phyloP scores from a whole-genome alignment of 2,888 invertebrate genomes.

The Amiota communis region DNA sequence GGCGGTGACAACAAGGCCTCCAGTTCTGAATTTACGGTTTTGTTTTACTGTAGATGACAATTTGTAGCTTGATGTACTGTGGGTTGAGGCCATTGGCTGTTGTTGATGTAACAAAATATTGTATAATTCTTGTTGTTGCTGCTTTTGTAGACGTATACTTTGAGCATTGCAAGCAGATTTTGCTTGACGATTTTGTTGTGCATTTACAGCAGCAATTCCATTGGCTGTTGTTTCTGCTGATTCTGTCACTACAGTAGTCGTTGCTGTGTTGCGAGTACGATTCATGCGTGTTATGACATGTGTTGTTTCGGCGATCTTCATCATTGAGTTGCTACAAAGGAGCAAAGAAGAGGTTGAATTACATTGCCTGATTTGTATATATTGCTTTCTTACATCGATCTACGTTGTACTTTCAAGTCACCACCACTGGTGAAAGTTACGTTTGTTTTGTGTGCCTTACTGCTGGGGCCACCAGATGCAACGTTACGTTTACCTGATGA shows the following conservation, averaged over 20 bases:
- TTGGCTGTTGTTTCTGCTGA: not conserved
- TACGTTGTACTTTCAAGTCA: conserved; percentile 48
- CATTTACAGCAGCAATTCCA: not conserved
- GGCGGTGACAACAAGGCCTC: conserved; percentile 78
- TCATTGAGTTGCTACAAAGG: conserved; percentile 53
- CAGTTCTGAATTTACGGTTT: conserved; percentile 75
- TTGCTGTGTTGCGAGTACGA: conserved; percentile 47
- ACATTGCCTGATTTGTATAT: too few species aligned
- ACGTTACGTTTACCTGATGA: not conserved
- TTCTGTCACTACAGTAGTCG: conserved; percentile 27
- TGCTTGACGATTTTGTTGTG: conserved; percentile 23
- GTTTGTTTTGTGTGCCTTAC: not conserved
- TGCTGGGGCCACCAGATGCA: not conserved
- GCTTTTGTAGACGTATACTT: conserved; percentile 48
- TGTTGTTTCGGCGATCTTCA: conserved; percentile 64
- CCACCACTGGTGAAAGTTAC: not conserved
- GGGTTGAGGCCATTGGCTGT: not conserved
- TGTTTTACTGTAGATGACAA: too few species aligned
- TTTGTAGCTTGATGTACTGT: conserved; percentile 33
- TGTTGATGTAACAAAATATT: not conserved
- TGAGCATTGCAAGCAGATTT: conserved; percentile 29
- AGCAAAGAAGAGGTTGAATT: not conserved
- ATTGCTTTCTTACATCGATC: conserved; percentile 34
- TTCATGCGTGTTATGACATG: conserved; percentile 60
- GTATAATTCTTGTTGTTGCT: conserved; percentile 67